These are phyloP conservation scores for Laupala kohalensis DNA, from an alignment of 1,140 invertebrate genomes.

Conservation along the genomic window DNA sequence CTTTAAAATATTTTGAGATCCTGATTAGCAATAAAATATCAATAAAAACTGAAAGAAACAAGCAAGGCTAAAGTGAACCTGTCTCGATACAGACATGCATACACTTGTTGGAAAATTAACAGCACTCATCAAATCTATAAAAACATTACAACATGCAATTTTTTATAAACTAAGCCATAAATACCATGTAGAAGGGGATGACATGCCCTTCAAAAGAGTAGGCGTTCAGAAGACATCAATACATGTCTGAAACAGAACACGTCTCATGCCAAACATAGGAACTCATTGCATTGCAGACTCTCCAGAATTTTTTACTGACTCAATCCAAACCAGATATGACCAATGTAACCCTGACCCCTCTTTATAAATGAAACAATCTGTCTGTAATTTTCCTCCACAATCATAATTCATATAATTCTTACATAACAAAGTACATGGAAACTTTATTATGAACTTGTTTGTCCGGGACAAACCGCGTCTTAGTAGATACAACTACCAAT, in stretches of 20 bases:
- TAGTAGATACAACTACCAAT: too few species aligned
- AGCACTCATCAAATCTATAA: neutral
- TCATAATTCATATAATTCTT: too few species aligned
- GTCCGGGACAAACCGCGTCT: too few species aligned
- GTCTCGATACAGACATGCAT: neutral
- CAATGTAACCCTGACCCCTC: too few species aligned
- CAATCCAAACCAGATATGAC: too few species aligned
- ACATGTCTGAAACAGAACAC: neutral
- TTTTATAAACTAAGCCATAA: neutral
- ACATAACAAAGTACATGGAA: too few species aligned
- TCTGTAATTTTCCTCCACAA: too few species aligned
- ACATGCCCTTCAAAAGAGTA: neutral
- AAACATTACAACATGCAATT: neutral
- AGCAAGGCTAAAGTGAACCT: neutral
- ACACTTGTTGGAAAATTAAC: neutral
- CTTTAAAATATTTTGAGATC: too few species aligned
- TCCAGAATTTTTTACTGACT: too few species aligned
- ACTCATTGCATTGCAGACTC: too few species aligned
- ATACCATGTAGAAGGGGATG: neutral
- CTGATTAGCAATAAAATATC: neutral
- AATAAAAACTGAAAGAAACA: neutral
- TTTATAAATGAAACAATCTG: too few species aligned
- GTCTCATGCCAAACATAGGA: neutral
- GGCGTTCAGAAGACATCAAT: neutral
- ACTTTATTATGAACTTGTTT: too few species aligned